Evolutionary conservation across 2,797 vertebrate species (phyloP), one percentile per base, ranked within the genome.

Genomic region (Poecilia velifera): DNA sequence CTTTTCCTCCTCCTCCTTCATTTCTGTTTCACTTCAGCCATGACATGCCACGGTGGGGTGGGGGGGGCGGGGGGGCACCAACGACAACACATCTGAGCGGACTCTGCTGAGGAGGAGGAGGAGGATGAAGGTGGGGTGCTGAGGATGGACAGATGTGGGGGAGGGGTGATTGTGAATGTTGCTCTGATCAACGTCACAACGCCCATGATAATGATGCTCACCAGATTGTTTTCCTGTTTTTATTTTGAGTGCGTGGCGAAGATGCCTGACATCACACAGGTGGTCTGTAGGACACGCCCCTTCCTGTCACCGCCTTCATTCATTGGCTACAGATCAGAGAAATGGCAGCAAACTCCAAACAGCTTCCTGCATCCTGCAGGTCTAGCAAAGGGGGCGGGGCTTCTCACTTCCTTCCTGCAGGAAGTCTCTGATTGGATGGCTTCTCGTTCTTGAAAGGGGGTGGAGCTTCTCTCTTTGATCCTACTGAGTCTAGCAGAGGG

Each of bases 331-430:
- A 46, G 49, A 62, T 10, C 47, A 34, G 7, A 62, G 31, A 28
- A 1, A 47, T 12, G 2, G 82, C 86, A 89, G 81, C 84, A 88
- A 89, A 91, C 87, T 90, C 88, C 89, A 91, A 89, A 87, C 49
- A 1, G 16, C 14, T n/a, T 31, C 43, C 31, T 62, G 2, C 8
- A 13, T 71, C 28, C 16, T 18, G 14, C 43, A 72, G 55, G 13
- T 36, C 31, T 22, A 31, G 13, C 16, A 18, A 16, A 20, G 3
- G 45, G 71, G 68, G 39, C 14, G 28, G 18, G 70, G n/a, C 59
- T 66, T 66, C 62, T 36, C 34, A 36, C 62, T 9, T 31, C 4
- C 4, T 59, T 59, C 13, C 9, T 62, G 57, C 28, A 62, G 57
- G 28, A 16, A 62, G 57, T 34, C 6, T 59, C 55, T 62, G 57